Evolutionary conservation across 35 echinoderm and acorn worm species (phyloP), one percentile per base, ranked within the genome.

Genomic region (Anneissia japonica): DNA sequence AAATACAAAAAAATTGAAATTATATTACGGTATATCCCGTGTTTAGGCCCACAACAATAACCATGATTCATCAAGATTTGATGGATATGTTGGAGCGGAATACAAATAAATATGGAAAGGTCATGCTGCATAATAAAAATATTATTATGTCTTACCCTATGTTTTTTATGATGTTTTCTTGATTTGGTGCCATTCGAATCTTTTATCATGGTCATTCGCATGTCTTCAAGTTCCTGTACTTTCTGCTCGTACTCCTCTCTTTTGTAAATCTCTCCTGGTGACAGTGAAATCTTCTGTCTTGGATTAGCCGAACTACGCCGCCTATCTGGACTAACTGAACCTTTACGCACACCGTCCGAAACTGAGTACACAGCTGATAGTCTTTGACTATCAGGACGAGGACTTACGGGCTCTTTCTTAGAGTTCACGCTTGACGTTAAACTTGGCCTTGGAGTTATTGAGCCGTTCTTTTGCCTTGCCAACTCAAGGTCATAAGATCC

Each of bases 181-280:
- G n/a, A n/a, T 64, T 1, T 16, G 26, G 10, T 9, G 1, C 26
- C 51, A 26, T 9, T 9, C 19, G 51, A 64, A 2, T 64, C 51
- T 23, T 9, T 2, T 19, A 9, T 64, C 21, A 64, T 64, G 21
- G 11, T 64, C 51, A 9, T 64, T 64, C 51, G 5, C 51, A 91
- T 86, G 6, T 86, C 78, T 36, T 86, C 37, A 0, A 96, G 90
- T 36, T 97, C 94, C 40, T 82, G 74, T 17, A 90, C 36, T 84
- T 93, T 92, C 77, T 37, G 92, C 35, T 96, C 93, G 79, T 97
- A 90, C 30, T 92, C 87, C 13, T 89, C 86, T 37, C 90, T 81
- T 35, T 46, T 46, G 32, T 77, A 35, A n/a, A 81, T 83, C 81
- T 92, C 93, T 45, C 90, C 93, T 11, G 89, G 90, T 0, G 93